These are phyloP conservation scores for Lepidochrysops patricia DNA, from an alignment of 2,888 invertebrate genomes.

Conservation along the genomic window DNA sequence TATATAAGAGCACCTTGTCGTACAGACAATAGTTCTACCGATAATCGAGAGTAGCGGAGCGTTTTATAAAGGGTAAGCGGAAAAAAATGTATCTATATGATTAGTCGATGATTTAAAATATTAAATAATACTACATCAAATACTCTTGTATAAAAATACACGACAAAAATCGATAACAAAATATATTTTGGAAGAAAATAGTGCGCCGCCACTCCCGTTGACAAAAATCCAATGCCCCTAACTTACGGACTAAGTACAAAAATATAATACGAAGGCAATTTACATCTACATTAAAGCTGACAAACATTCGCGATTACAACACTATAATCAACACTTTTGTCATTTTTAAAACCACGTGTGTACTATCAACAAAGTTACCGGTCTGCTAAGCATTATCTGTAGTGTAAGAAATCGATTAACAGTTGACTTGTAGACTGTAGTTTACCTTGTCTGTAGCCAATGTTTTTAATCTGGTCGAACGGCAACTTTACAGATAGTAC, in stretches of 20 bases:
- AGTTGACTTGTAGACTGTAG: too few species aligned
- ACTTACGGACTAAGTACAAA: slow-evolving; percentile 50
- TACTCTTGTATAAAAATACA: background rate
- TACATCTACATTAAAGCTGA: slow-evolving; percentile 60
- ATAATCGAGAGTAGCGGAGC: background rate
- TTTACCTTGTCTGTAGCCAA: too few species aligned
- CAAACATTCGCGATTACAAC: slow-evolving; percentile 37
- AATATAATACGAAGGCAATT: slow-evolving; percentile 51
- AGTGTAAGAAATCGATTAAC: too few species aligned
- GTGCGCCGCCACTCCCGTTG: background rate
- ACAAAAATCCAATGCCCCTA: slow-evolving; percentile 19
- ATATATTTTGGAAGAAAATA: background rate
- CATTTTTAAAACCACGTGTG: slow-evolving; percentile 13
- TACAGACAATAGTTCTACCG: background rate
- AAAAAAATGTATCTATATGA: background rate
- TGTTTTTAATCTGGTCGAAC: too few species aligned
- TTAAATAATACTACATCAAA: background rate
- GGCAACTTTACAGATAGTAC: too few species aligned
- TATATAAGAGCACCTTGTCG: slow-evolving; percentile 9
- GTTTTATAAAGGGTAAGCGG: background rate
- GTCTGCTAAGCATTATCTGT: too few species aligned
- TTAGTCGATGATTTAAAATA: background rate
- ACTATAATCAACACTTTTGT: slow-evolving; percentile 17
- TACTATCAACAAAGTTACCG: too few species aligned
- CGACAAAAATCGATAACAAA: background rate